Evolutionary conservation across 2,113 vertebrate genomes (phyloP), one percentile per base, ranked within the genome.

Genomic region (Petaurus breviceps): DNA sequence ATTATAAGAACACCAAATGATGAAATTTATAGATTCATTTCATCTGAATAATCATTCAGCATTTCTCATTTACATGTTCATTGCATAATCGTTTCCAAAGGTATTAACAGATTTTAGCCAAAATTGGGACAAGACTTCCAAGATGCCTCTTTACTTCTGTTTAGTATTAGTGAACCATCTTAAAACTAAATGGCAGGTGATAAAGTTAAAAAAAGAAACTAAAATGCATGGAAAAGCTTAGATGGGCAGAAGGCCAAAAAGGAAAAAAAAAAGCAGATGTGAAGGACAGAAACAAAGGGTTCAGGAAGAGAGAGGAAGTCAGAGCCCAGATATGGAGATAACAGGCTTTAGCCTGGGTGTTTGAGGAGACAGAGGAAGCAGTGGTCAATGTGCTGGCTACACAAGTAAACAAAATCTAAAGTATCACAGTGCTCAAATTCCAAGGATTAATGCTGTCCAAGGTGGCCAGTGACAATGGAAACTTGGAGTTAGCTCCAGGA

Each of bases 1-100:
- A 95, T 89, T 61, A 31, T 92, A 89, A 95, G 94, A 95, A 96
- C 43, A 49, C 90, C 52, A n/a, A 24, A 46, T 94, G 68, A 25
- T 61, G 46, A 90, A 93, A 61, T 43, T n/a, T 54, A 92, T 26
- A 26, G 12, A 12, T n/a, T 51, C 49, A 90, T 94, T 51, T 55
- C n/a, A 51, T 77, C 84, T 68, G 28, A 1, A 90, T 25, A 90
- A 84, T 6, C 68, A 77, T 92, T 68, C 51, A 57, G 49, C 24
- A n/a, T 11, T 55, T 28, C 22, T 43, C 43, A 51, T 23, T 11
- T 19, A 12, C 8, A 22, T 25, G 26, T 26, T 43, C n/a, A 90
- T 91, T 51, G 51, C 49, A 92, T 37, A 90, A 54, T 61, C 52
- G 89, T 91, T 94, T 31, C 61, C 51, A 47, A 94, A 89, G 6